These are phyloP conservation scores for Tinea trinotella DNA, from an alignment of 2,888 invertebrate genomes.

Conservation along the genomic window DNA sequence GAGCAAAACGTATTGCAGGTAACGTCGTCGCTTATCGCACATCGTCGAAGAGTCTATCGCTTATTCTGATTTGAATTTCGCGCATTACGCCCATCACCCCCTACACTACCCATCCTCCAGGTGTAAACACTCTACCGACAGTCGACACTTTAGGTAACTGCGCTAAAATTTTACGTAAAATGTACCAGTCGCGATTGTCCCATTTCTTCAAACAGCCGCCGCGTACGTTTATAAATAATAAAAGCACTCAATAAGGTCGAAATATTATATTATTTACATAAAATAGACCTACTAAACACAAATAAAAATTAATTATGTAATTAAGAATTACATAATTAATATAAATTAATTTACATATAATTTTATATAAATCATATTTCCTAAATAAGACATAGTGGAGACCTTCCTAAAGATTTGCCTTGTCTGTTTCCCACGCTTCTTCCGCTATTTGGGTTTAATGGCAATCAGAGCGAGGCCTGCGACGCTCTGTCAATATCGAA, in stretches of 20 bases:
- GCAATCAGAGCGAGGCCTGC: slow-evolving; percentile 64
- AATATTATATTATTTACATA: slow-evolving; percentile 61
- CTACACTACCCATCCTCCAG: slow-evolving; percentile 28
- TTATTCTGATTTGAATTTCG: slow-evolving; percentile 65
- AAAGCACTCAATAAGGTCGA: slow-evolving; percentile 49
- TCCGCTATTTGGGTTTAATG: slow-evolving; percentile 52
- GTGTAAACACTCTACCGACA: slow-evolving; percentile 47
- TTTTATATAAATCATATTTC: too few species aligned
- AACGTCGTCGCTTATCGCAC: slow-evolving; percentile 41
- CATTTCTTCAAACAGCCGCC: slow-evolving; percentile 54
- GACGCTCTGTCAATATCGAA: slow-evolving; percentile 68
- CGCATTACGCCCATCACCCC: slow-evolving; percentile 49
- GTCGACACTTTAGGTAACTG: slow-evolving; percentile 49
- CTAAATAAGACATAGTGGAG: neutral
- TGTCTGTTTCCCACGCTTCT: slow-evolving; percentile 42
- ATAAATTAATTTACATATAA: too few species aligned
- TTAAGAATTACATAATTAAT: too few species aligned
- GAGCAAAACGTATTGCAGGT: slow-evolving; percentile 31
- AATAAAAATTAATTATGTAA: neutral
- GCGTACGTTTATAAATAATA: slow-evolving; percentile 62
- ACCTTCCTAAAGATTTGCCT: slow-evolving; percentile 40
- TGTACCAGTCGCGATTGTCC: slow-evolving; percentile 47
- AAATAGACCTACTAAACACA: neutral
- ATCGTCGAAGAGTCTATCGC: slow-evolving; percentile 45
- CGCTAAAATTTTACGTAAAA: slow-evolving; percentile 46